Conservation (phyloP, 2,797 vertebrate genomes). For the Poliocrania exsul region DNA sequence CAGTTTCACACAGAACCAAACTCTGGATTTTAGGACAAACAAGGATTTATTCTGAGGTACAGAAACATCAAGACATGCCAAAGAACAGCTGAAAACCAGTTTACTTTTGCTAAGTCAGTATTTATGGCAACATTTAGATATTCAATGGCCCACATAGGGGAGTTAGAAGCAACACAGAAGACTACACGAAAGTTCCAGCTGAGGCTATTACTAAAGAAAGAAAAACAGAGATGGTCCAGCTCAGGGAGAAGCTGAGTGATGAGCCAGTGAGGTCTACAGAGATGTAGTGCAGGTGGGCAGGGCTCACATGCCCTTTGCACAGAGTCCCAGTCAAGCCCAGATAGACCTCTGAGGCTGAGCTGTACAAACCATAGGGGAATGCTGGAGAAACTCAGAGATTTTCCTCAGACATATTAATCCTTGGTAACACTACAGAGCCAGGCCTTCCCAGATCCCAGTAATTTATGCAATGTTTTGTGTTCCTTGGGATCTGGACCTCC, state of each 20-base stretch:
- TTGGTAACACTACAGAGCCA: background rate
- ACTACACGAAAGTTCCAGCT: background rate
- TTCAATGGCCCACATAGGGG: background rate
- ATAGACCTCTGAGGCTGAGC: background rate
- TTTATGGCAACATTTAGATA: background rate
- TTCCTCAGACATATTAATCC: background rate
- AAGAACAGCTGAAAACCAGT: background rate
- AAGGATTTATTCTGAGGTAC: background rate
- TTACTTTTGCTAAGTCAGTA: background rate
- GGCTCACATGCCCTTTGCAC: background rate
- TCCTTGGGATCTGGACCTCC: background rate
- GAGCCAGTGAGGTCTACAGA: background rate
- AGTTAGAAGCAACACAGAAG: background rate
- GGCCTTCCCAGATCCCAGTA: background rate
- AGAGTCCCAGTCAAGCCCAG: fast-evolving
- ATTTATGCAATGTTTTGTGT: background rate
- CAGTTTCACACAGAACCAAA: background rate
- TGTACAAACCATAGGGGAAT: background rate
- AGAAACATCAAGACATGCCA: background rate
- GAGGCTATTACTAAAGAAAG: background rate
- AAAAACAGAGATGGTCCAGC: background rate
- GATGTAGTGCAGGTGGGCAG: background rate
- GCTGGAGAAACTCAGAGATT: background rate
- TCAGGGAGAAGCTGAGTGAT: fast-evolving
- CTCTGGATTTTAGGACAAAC: background rate